phyloP scores from a whole-genome alignment of 2,113 vertebrate genomes.

The Tragulus kanchil region DNA sequence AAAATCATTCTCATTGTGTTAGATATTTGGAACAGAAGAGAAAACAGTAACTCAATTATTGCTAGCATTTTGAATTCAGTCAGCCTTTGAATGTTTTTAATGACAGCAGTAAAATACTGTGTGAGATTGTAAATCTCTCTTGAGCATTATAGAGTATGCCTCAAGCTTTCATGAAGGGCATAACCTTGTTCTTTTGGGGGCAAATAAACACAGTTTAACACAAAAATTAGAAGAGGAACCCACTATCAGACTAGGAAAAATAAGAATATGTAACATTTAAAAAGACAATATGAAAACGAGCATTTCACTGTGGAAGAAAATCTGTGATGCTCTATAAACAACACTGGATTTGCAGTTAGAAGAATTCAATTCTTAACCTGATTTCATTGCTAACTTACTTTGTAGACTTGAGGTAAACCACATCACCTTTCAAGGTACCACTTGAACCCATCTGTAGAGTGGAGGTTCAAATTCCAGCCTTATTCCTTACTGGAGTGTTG shows the following conservation, averaged over 20 bases:
- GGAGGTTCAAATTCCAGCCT: neutral
- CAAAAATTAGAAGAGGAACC: slow-evolving; percentile 53
- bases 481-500: neutral
- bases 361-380: neutral
- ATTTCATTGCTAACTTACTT: neutral
- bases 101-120: slow-evolving; percentile 62
- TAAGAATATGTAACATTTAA: slow-evolving; percentile 28
- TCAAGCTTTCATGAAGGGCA: slow-evolving; percentile 60
- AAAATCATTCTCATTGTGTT: slow-evolving; percentile 23
- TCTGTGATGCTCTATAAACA: neutral
- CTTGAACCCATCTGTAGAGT: neutral
- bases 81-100: slow-evolving; percentile 70
- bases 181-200: slow-evolving; percentile 44
- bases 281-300: neutral
- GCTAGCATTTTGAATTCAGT: slow-evolving; percentile 63
- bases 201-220: slow-evolving; percentile 59
- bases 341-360: neutral
- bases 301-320: slow-evolving; percentile 26
- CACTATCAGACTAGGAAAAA: slow-evolving; percentile 31
- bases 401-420: neutral
- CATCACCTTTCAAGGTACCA: neutral
- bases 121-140: slow-evolving; percentile 62
- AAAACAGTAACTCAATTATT: slow-evolving; percentile 60
- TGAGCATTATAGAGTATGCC: slow-evolving; percentile 11
- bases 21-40: slow-evolving; percentile 51